Evolutionary conservation across 2,797 vertebrate genomes (phyloP), one percentile per base, ranked within the genome.

Genomic region (Malurus splendens): DNA sequence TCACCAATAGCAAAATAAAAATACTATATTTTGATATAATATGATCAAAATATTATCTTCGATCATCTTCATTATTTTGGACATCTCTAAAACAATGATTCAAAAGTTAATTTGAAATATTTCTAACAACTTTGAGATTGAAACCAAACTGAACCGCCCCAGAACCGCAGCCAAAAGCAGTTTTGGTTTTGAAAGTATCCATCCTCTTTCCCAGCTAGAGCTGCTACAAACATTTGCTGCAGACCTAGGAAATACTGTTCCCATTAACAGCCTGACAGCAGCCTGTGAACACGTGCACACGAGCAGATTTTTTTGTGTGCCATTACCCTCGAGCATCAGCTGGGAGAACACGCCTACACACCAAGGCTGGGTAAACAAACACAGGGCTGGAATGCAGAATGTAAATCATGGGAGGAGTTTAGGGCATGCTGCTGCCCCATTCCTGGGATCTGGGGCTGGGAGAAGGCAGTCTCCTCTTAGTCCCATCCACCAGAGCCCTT

Each of bases 81-180:
- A 36, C 36, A 36, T 36, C 36, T 36, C 36, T 13, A n/a, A 70
- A 72, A 41, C 0, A 54, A 28, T 6, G 27, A 8, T 75, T 62
- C 18, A 19, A 27, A 83, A 42, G n/a, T 18, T 33, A 39, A 52
- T 56, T 45, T 76, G 1, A 72, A 70, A 9, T 39, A 60, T 14
- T 56, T 56, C 30, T 27, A 20, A 39, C 9, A 20, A 50, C 12
- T 61, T 24, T 38, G 50, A 74, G 20, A 36, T 36, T 36, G 36
- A 36, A 36, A 36, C 36, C 36, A 36, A 36, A 36, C 36, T 2
- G 25, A 66, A 20, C 76, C 22, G 16, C 14, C 14, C 10, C 42
- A 11, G 73, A 67, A 65, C 1, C 0, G 0, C 32, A 54, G n/a
- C 19, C 78, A n/a, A 18, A 78, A 64, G 25, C 1, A 0, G 19